Evolutionary conservation across 2,797 vertebrate species (phyloP).

Genomic region (Propithecus perrieri): DNA sequence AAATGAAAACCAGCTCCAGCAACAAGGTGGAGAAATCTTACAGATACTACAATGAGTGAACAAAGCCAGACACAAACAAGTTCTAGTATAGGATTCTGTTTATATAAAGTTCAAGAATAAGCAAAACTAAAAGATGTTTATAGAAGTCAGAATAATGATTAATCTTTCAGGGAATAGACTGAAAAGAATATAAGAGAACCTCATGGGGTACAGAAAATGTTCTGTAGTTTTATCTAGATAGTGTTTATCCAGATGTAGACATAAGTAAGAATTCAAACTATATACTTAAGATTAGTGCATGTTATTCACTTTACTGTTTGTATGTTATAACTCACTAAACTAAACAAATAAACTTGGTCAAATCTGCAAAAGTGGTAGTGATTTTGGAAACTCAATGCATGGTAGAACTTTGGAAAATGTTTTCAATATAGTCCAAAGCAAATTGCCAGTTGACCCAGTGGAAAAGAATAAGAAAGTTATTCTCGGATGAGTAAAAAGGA

Average conservation of each 20-base stretch:
- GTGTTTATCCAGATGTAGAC: background rate
- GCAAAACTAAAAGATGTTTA: background rate
- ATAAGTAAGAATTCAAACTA: background rate
- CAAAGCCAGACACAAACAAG: background rate
- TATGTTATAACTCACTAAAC: background rate
- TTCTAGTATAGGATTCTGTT: background rate
- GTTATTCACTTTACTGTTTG: background rate
- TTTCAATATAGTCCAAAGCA: constrained; percentile 55
- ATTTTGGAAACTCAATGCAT: constrained; percentile 49
- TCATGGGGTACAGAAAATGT: background rate
- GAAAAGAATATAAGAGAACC: background rate
- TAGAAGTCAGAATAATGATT: constrained; percentile 6
- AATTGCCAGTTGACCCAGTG: constrained; percentile 46
- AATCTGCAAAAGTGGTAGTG: background rate
- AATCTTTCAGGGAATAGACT: background rate
- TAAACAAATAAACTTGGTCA: constrained; percentile 18
- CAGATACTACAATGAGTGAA: background rate
- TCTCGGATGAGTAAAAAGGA: constrained; percentile 41
- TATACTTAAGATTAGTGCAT: background rate
- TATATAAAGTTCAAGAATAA: constrained; percentile 11
- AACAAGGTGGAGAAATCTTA: background rate
- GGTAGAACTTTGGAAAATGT: constrained; percentile 15
- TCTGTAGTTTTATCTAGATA: background rate
- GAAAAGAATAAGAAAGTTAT: constrained; percentile 67
- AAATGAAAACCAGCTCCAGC: background rate